These are phyloP conservation scores for Megaptera novaeangliae DNA, from an alignment of 2,113 vertebrate genomes.

Conservation along the genomic window DNA sequence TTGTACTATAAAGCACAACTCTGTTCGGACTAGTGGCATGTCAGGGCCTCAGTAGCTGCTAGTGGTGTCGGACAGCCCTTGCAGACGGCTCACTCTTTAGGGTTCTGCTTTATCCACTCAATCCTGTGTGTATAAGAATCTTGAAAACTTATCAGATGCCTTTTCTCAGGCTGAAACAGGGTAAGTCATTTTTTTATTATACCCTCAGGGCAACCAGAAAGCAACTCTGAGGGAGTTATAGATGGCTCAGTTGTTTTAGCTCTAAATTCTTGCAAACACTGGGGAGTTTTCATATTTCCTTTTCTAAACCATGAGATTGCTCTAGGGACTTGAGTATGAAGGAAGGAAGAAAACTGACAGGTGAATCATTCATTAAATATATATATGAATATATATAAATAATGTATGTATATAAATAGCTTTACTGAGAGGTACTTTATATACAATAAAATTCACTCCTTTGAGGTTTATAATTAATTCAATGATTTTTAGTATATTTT, in stretches of 20 bases:
- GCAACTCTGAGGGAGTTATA: background rate
- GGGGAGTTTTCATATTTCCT: background rate
- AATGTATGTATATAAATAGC: background rate
- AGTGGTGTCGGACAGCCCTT: background rate
- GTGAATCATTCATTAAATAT: background rate
- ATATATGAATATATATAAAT: background rate
- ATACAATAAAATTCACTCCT: background rate
- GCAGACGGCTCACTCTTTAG: background rate
- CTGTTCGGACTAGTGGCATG: background rate
- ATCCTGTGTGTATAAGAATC: background rate
- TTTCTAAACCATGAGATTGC: background rate
- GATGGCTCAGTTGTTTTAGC: constrained; percentile 2
- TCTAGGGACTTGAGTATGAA: background rate
- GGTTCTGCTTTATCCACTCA: background rate
- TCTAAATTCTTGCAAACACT: constrained; percentile 21
- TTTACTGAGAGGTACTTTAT: background rate
- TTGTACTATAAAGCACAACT: background rate
- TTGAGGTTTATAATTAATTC: background rate
- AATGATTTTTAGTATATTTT: background rate
- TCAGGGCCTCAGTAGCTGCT: background rate
- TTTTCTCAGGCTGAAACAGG: background rate
- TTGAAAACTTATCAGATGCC: background rate
- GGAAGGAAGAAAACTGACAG: background rate
- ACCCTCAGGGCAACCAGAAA: background rate
- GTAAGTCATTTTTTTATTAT: background rate